These are phyloP conservation scores for Andricus grossulariae DNA, from an alignment of 1,140 invertebrate species.

Conservation along the genomic window DNA sequence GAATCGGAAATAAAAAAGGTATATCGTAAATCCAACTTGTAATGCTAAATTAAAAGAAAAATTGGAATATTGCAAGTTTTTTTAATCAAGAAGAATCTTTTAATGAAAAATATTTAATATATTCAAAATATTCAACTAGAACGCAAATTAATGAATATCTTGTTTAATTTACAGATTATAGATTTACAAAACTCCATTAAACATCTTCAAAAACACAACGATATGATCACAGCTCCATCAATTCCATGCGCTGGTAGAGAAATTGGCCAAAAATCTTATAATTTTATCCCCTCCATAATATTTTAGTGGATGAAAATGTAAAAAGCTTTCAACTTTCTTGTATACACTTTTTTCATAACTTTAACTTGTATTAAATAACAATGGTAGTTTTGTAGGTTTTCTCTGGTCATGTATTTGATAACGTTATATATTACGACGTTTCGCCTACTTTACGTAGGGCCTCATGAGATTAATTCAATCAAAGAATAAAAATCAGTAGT, in stretches of 20 bases:
- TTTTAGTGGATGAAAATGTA: not conserved
- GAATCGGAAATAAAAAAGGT: constrained; percentile 56
- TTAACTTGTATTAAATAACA: too few relatives aligned
- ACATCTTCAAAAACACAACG: constrained; percentile 15
- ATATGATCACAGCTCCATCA: not conserved
- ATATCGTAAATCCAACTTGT: constrained; percentile 14
- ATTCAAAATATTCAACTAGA: not conserved
- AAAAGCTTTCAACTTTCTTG: not conserved
- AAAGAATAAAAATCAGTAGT: too few relatives aligned
- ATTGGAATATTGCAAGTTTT: not conserved
- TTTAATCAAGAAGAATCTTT: not conserved
- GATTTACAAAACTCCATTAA: constrained; percentile 3
- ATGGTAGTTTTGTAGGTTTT: too few relatives aligned
- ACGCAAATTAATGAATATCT: not conserved
- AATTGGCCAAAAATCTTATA: not conserved
- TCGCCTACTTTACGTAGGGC: too few relatives aligned
- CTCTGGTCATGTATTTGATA: too few relatives aligned
- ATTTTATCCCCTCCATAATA: not conserved
- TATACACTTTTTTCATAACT: not conserved
- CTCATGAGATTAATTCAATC: too few relatives aligned
- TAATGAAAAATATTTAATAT: not conserved
- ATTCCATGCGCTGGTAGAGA: not conserved
- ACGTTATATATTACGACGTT: too few relatives aligned
- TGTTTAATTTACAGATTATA: not conserved
- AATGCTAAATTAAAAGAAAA: not conserved